Evolutionary conservation across 2,888 invertebrate species (phyloP).

Genomic region (Philhelius pedissequus): DNA sequence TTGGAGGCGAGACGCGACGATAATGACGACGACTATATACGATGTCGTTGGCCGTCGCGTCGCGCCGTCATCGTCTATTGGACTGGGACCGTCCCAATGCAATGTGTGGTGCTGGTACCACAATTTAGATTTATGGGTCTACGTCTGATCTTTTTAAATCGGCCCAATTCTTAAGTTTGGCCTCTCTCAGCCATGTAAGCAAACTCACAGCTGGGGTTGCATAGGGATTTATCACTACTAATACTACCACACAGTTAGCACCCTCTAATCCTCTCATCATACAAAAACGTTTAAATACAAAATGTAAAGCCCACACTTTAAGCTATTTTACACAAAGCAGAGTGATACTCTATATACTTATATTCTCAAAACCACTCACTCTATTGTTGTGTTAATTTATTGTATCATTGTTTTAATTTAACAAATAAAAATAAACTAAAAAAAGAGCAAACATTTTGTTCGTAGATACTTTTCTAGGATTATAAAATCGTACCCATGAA

Average conservation of each 20-base stretch:
- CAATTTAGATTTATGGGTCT: slow-evolving; percentile 65
- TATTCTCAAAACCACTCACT: too few species aligned
- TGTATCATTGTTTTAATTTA: slow-evolving; percentile 63
- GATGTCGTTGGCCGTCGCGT: neutral
- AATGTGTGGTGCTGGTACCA: slow-evolving; percentile 55
- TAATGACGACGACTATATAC: neutral
- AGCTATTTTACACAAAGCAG: slow-evolving; percentile 48
- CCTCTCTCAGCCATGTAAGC: slow-evolving; percentile 19
- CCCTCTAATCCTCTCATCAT: neutral
- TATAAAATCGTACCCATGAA: slow-evolving; percentile 9
- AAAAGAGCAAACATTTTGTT: neutral
- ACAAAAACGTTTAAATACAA: neutral
- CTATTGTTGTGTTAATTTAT: slow-evolving; percentile 61
- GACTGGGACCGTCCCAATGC: slow-evolving; percentile 16
- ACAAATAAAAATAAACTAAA: slow-evolving; percentile 5
- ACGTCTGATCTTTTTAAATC: slow-evolving; percentile 47
- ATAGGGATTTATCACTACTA: neutral
- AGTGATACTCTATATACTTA: too few species aligned
- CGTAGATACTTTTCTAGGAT: slow-evolving; percentile 19
- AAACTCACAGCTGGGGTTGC: slow-evolving; percentile 15
- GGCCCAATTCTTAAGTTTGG: slow-evolving; percentile 42
- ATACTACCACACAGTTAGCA: neutral
- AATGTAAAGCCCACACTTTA: slow-evolving; percentile 40
- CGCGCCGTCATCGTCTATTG: too few species aligned
- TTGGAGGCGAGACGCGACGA: neutral